Conservation (phyloP, 2,888 invertebrate genomes). For the Chymomyza caudatula region DNA sequence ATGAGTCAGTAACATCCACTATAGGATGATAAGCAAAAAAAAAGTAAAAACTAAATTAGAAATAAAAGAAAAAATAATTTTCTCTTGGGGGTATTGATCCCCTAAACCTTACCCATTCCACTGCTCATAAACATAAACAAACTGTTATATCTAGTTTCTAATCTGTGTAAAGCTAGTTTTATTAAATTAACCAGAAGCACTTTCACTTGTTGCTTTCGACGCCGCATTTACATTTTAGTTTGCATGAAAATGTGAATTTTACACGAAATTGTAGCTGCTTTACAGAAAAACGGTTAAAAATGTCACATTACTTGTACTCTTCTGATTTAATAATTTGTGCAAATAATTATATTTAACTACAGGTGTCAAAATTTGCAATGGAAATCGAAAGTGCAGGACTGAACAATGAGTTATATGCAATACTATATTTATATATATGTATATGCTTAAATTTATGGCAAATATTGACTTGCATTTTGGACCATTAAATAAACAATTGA, state of each 20-base stretch:
- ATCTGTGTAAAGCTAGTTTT: background rate
- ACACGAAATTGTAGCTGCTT: slow-evolving; percentile 7
- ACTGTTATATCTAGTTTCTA: slow-evolving; percentile 1
- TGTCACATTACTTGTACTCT: background rate
- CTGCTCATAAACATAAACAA: slow-evolving; percentile 15
- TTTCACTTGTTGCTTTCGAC: slow-evolving; percentile 59
- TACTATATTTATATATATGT: background rate
- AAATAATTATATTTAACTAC: slow-evolving; percentile 24
- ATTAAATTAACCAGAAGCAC: slow-evolving; percentile 28
- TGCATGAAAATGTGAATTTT: slow-evolving; percentile 20
- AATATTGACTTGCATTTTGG: slow-evolving; percentile 7
- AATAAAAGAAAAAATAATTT: no score
- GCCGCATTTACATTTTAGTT: background rate
- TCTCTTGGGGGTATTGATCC: no score
- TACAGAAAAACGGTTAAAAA: background rate
- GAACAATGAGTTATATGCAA: background rate
- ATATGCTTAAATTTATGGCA: no score
- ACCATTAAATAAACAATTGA: slow-evolving; percentile 27
- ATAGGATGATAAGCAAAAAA: no score
- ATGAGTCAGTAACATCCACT: no score
- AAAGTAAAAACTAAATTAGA: no score
- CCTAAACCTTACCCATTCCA: no score
- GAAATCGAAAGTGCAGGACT: slow-evolving; percentile 34
- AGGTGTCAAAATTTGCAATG: slow-evolving; percentile 28
- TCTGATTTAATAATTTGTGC: background rate